Evolutionary conservation across 2,113 vertebrate species (phyloP).

Genomic region (Recurvirostra avosetta): DNA sequence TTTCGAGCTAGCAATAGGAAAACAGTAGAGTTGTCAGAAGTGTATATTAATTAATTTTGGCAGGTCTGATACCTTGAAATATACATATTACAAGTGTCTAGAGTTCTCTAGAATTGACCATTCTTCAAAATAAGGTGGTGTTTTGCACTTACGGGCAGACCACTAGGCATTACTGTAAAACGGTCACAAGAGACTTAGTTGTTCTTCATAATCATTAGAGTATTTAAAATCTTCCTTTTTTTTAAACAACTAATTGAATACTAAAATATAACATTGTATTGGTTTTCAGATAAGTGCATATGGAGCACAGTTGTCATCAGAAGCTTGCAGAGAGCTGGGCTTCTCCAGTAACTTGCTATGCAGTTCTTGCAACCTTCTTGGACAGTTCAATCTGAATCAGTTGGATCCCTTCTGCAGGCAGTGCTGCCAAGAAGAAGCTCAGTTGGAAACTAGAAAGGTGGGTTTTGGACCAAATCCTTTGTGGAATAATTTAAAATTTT

Average conservation of each 20-base stretch:
- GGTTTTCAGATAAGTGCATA: conserved; percentile 79
- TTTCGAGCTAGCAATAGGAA: neutral
- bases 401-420: conserved; percentile 86
- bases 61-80: neutral
- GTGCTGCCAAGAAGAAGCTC: conserved; percentile 97
- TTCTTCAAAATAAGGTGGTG: neutral
- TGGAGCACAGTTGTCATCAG: conserved; percentile 87
- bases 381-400: conserved; percentile 87
- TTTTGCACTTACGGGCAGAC: neutral
- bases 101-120: neutral
- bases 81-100: neutral
- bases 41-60: neutral
- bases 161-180: neutral
- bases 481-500: neutral
- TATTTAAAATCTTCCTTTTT: neutral
- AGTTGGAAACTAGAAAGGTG: conserved; percentile 92
- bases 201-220: neutral
- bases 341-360: conserved; percentile 98
- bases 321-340: conserved; percentile 92
- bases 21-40: neutral
- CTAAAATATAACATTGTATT: neutral
- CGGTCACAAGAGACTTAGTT: neutral
- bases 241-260: neutral
- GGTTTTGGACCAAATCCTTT: neutral
- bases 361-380: conserved; percentile 93